Evolutionary conservation across 1,140 invertebrate genomes (phyloP).

Genomic region (Danaus plexippus): DNA sequence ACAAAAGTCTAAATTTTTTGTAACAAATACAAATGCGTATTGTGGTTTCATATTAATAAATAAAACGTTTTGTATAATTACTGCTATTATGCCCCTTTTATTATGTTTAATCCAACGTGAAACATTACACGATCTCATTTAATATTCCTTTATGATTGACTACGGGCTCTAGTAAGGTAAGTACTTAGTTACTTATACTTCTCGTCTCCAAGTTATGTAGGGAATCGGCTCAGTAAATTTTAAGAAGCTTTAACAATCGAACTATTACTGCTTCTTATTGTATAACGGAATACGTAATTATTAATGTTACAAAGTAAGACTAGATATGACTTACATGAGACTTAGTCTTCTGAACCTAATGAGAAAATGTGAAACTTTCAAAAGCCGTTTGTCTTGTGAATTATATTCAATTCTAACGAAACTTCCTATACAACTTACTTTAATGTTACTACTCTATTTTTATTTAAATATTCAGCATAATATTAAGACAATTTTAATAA

Average conservation of each 20-base stretch:
- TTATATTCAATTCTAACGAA: slow-evolving; percentile 45
- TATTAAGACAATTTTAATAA: too few species aligned
- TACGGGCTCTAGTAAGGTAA: slow-evolving; percentile 7
- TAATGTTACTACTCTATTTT: slow-evolving; percentile 2
- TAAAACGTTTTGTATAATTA: too few species aligned
- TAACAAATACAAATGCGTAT: too few species aligned
- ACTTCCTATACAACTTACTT: slow-evolving; percentile 22
- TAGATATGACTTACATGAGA: too few species aligned
- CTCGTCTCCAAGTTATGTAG: slow-evolving; percentile 24
- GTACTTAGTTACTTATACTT: slow-evolving; percentile 9
- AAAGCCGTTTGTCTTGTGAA: slow-evolving; percentile 50
- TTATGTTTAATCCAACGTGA: too few species aligned
- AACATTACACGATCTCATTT: slow-evolving; percentile 4
- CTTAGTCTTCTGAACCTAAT: slow-evolving; percentile 24
- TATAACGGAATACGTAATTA: too few species aligned
- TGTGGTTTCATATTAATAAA: too few species aligned
- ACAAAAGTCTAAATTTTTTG: too few species aligned
- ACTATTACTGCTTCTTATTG: too few species aligned
- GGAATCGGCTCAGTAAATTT: slow-evolving; percentile 31
- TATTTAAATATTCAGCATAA: slow-evolving; percentile 11
- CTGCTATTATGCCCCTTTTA: too few species aligned
- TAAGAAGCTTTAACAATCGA: slow-evolving; percentile 1
- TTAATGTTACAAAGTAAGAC: too few species aligned
- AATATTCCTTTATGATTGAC: slow-evolving; percentile 14
- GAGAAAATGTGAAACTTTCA: slow-evolving; percentile 53